A percentile compares a stretch with the other conserved stretches of the same genome.
phyloP scores from a whole-genome alignment of 2,888 invertebrate genomes.

The Ophonus ardosiacus region DNA sequence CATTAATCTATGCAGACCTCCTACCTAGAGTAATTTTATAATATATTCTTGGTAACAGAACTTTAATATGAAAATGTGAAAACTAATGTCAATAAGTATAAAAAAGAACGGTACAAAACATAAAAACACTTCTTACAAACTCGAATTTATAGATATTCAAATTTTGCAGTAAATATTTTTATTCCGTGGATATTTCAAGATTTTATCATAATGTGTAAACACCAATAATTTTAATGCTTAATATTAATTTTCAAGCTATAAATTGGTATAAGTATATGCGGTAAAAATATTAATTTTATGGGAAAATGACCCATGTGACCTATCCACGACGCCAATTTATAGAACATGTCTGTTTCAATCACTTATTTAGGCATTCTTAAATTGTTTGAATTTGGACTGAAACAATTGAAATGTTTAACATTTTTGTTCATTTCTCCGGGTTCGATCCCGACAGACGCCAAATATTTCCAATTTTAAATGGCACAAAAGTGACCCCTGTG shows the following conservation, averaged over 20 bases:
- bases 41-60: neutral
- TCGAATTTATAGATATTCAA: neutral
- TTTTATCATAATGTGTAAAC: neutral
- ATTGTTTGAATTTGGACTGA: too few relatives aligned
- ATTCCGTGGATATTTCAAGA: neutral
- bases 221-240: neutral
- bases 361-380: too few relatives aligned
- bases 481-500: too few relatives aligned
- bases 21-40: neutral
- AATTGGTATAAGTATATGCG: neutral
- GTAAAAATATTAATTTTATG: constrained; percentile 1
- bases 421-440: too few relatives aligned
- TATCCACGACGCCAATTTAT: neutral
- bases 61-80: neutral
- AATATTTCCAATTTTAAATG: too few relatives aligned
- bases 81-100: neutral
- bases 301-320: neutral
- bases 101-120: neutral
- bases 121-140: neutral
- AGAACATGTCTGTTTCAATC: too few relatives aligned
- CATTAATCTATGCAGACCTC: neutral
- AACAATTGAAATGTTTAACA: too few relatives aligned
- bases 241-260: neutral
- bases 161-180: neutral
- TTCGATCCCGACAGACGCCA: too few relatives aligned